Base-by-base conservation (phyloP, 2,113 vertebrate genomes). In the Megaptera novaeangliae region DNA sequence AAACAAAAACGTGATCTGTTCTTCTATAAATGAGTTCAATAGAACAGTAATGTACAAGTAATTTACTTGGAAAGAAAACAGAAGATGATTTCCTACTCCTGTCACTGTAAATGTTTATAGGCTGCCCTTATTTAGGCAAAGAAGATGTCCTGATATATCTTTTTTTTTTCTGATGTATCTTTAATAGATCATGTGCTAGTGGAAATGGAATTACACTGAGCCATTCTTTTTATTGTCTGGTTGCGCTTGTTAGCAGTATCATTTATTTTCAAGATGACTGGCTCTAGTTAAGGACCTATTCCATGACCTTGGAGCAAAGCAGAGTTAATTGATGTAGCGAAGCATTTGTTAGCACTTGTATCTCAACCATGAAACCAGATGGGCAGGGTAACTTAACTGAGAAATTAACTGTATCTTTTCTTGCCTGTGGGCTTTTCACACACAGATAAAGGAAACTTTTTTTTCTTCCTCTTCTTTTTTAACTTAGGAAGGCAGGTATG, bases 201-300 rank as follows among this genome's bases (percentile, higher is more conserved):
- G n/a, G 55, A 81, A 95, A 93, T 88, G 34, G 8, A 61, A 80
- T 97, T 88, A 46, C 46, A 80, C 34, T 3, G 57, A 88, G n/a
- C 31, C 29, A 61, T 57, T 61, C 25, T 86, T 94, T 64, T 68
- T 49, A 68, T 93, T 41, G 34, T 49, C 41, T 46, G 27, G 44
- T 94, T 82, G 63, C 39, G 46, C 84, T 94, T 72, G 49, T 87
- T 94, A 71, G 69, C 25, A 78, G 34, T 77, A 72, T 94, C 72
- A 52, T 95, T 88, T 72, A 68, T 94, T 96, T 91, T 91, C 86
- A 95, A 95, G 90, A 63, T 83, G 63, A 94, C 63, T 92, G 41
- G 52, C 57, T 90, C 17, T 14, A 88, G 25, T 91, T 92, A 81
- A 57, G 84, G 49, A 64, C 25, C 61, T 95, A 23, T 91, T 97